Percentiles rank a stretch among this genome's conserved stretches.
phyloP scores from a whole-genome alignment of 1,140 invertebrate genomes.

The Rhopalosiphum maidis region DNA sequence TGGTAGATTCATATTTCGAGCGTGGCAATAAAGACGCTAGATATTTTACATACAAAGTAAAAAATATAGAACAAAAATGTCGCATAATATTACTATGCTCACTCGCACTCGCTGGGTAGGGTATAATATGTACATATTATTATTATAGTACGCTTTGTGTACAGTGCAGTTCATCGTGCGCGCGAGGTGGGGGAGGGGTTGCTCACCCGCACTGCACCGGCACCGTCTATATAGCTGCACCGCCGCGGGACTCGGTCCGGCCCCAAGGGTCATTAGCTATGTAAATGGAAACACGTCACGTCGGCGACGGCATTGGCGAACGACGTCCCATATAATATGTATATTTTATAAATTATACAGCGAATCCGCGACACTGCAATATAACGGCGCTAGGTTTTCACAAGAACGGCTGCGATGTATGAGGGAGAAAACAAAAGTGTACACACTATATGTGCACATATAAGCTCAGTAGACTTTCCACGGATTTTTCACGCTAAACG shows the following conservation, averaged over 20 bases:
- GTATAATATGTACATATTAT: neutral
- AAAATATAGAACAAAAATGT: neutral
- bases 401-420: neutral
- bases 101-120: neutral
- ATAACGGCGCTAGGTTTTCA: neutral
- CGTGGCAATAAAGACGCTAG: neutral
- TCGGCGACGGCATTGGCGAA: conserved; percentile 17
- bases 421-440: neutral
- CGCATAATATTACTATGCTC: neutral
- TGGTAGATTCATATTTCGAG: neutral
- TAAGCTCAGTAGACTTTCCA: neutral
- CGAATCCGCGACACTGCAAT: neutral
- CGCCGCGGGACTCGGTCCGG: neutral
- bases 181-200: neutral
- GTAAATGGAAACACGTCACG: conserved; percentile 58
- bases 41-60: neutral
- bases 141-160: neutral
- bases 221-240: neutral
- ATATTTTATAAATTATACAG: neutral
- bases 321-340: neutral
- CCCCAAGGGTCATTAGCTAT: conserved; percentile 56
- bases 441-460: neutral
- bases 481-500: neutral
- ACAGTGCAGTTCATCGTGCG: neutral
- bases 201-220: neutral